Percentiles rank a stretch among this genome's conserved stretches.
phyloP scores from a whole-genome alignment of 2,797 vertebrate genomes.

The Hipposideros larvatus region DNA sequence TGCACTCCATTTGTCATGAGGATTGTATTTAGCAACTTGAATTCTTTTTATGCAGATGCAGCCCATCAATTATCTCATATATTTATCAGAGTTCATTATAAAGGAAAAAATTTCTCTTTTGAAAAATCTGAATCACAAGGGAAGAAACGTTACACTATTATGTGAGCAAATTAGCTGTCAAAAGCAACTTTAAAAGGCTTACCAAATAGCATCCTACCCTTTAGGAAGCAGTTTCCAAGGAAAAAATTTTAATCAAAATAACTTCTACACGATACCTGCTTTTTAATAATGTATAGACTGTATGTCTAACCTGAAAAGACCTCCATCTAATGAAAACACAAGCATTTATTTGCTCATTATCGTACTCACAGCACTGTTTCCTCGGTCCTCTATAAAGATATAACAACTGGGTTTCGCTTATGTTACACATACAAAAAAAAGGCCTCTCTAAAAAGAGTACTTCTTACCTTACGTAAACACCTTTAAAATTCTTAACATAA shows the following conservation, averaged over 20 bases:
- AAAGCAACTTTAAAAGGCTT: slow-evolving; percentile 65
- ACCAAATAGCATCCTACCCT: neutral
- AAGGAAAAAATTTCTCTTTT: slow-evolving; percentile 38
- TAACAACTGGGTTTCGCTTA: neutral
- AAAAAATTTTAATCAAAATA: slow-evolving; percentile 57
- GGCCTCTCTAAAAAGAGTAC: neutral
- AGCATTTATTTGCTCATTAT: slow-evolving; percentile 47
- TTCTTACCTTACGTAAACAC: neutral
- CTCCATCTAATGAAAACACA: slow-evolving; percentile 41
- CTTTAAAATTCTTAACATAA: neutral
- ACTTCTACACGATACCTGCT: neutral
- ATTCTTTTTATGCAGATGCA: slow-evolving; percentile 63
- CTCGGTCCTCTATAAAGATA: neutral
- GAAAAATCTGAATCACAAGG: slow-evolving; percentile 57
- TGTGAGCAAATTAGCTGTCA: slow-evolving; percentile 74
- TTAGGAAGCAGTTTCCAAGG: slow-evolving; percentile 52
- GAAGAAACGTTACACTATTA: slow-evolving; percentile 63
- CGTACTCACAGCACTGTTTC: neutral
- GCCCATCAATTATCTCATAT: slow-evolving; percentile 68
- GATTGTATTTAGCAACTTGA: slow-evolving; percentile 48
- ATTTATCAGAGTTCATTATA: slow-evolving; percentile 71
- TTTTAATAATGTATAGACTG: neutral
- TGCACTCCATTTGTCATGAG: slow-evolving; percentile 48
- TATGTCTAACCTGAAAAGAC: neutral
- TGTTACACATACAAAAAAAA: neutral